Evolutionary conservation across 2,113 vertebrate genomes (phyloP), one percentile per base, ranked within the genome.

Genomic region (Scomber scombrus): DNA sequence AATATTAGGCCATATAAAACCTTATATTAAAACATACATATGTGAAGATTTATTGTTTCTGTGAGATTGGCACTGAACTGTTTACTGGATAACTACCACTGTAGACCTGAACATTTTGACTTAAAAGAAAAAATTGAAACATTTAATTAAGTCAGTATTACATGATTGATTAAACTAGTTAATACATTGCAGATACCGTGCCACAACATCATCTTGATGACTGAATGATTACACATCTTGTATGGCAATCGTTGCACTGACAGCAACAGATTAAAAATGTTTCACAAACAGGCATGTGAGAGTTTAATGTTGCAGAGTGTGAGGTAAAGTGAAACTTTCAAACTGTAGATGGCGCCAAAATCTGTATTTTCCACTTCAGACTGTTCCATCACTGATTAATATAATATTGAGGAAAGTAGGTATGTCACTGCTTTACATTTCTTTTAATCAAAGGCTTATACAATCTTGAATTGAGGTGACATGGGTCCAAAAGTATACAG

Each of bases 261-360:
- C 34, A 1, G 34, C 34, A 9, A 40, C 7, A 40, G 34, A 40
- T 40, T 10, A 8, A 40, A 40, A 26, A 40, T 7, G 8, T 34
- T 5, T 34, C 4, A 34, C 31, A 40, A 40, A 12, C n/a, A 63
- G 11, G n/a, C 5, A n/a, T 11, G 18, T 11, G 18, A 29, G 16
- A 16, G 14, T 4, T n/a, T n/a, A 7, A 11, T 43, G 29, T 6
- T 54, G 65, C 13, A 26, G 50, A 4, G 34, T 5, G 5, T 29
- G 15, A 34, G 7, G 2, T 16, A 43, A 54, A 31, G 16, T 57
- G 47, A 26, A 4, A 14, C 12, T 5, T 29, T 34, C 2, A 18
- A 46, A 31, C 47, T 54, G 14, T 56, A 63, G 56, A 54, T 68
- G 71, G 29, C 43, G 3, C 52, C 61, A 66, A 29, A 57, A 19